Evolutionary conservation across 2,797 vertebrate genomes (phyloP), one percentile per base, ranked within the genome.

Genomic region (Tympanoctomys barrerae): DNA sequence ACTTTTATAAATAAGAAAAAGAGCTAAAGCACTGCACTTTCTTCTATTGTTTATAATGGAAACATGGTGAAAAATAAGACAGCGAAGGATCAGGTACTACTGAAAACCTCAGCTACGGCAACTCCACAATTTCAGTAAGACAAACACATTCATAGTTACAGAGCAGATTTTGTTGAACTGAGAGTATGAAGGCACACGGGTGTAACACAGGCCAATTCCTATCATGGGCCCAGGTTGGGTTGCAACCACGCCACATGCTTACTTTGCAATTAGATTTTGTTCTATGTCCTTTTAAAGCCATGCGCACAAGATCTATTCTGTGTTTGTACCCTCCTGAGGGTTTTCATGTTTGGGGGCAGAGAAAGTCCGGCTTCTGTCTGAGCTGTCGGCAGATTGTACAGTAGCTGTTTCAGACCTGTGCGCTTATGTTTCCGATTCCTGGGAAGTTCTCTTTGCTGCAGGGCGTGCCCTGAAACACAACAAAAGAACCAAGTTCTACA

Each of bases 401-500:
- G 98, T 98, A 97, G 97, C 98, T 95, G 92, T 97, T 98, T 97
- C 98, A 98, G 97, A 97, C 97, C 98, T 92, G 97, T 97, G 97
- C 92, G 96, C 98, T 99, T 99, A 98, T 99, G 98, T 99, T 99
- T 99, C 99, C 98, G 98, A 98, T 99, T 99, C 99, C 99, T 98
- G 98, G 99, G 99, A 99, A 99, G 99, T 98, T 99, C 98, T 99
- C 99, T 99, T 98, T 98, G 98, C 98, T 80, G 97, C 99, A 99
- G 99, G 99, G 99, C 98, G 99, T 99, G 99, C 99, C 99, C 99
- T 98, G 97, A 98, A 98, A 98, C 64, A 99, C 99, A 99, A 99
- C 99, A 99, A 99, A 99, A 99, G 99, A 98, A 98, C 98, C 98
- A 99, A 98, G 97, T 98, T 98, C 98, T 98, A 99, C 99, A 99